Base-by-base conservation (phyloP, 2,113 vertebrate species). In the Microcebus tavaratra region DNA sequence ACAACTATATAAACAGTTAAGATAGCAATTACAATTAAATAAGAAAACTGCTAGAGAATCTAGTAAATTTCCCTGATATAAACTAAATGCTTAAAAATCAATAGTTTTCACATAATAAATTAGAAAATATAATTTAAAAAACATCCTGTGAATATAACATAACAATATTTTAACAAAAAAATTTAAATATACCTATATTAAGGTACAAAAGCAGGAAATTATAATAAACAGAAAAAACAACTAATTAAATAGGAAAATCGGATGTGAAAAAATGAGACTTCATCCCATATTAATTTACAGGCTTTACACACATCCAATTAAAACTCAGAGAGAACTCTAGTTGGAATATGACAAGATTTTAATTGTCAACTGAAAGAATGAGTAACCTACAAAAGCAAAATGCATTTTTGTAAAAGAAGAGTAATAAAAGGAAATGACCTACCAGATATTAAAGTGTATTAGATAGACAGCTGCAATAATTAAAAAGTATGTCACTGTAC, bases 291-390 rank as follows among this genome's bases (percentile, higher is more conserved):
- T 89, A 48, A 67, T 67, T 78, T 31, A 83, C 55, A 72, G 29
- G 25, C 8, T 89, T 94, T 36, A 90, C 1, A 95, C 57, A 82
- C 6, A 87, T 13, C 25, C 48, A 83, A 78, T 42, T 12, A 25
- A 90, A 93, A 95, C 68, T 88, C 20, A 95, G 73, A 70, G 21
- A 70, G 45, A 50, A 55, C 31, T 93, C 31, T 57, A 31, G 15
- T 6, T 57, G 53, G 6, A 50, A 48, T 68, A 68, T 17, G 8
- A 76, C 25, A 91, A 82, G 48, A 82, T 72, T 82, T 91, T 79
- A 89, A 86, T 81, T 50, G 95, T 89, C 36, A 82, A 65, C 23
- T 88, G 65, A 90, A 87, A 93, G 72, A 81, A 39, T 80, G 17
- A 95, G 14, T 61, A 50, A 90, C 27, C 34, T 73, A 76, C n/a